Percentiles rank a stretch among this genome's conserved stretches.
phyloP scores from a whole-genome alignment of 2,113 vertebrate species.

The Malurus alboscapulatus region DNA sequence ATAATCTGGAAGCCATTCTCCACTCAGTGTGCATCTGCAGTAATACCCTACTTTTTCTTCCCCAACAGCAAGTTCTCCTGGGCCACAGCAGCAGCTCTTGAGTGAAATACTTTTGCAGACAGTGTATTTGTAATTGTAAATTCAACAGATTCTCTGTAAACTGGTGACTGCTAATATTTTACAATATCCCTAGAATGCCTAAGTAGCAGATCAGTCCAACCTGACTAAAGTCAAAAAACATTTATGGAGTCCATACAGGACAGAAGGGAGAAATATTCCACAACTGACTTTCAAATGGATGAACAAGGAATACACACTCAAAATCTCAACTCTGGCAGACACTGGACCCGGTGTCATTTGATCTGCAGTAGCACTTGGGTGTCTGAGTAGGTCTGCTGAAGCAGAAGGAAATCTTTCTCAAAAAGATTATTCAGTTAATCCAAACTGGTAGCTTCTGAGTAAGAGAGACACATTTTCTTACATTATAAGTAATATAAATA shows the following conservation, averaged over 20 bases:
- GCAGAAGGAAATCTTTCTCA: background rate
- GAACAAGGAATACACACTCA: background rate
- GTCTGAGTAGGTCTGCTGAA: background rate
- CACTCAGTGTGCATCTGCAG: background rate
- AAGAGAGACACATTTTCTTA: background rate
- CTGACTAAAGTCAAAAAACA: background rate
- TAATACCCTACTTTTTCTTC: background rate
- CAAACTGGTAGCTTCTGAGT: background rate
- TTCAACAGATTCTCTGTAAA: background rate
- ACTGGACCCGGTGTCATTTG: background rate
- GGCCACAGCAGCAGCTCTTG: background rate
- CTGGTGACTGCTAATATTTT: background rate
- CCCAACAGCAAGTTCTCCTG: background rate
- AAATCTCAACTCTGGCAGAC: background rate
- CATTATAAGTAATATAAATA: background rate
- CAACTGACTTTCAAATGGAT: background rate
- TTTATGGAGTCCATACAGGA: background rate
- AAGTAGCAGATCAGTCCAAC: background rate
- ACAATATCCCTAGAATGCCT: background rate
- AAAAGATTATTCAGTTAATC: background rate
- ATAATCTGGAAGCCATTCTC: background rate
- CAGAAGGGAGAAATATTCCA: background rate
- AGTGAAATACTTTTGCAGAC: background rate
- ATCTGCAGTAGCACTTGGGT: background rate
- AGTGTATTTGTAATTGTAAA: background rate